Conservation (phyloP, 2,797 vertebrate species). For the Cuniculus paca region DNA sequence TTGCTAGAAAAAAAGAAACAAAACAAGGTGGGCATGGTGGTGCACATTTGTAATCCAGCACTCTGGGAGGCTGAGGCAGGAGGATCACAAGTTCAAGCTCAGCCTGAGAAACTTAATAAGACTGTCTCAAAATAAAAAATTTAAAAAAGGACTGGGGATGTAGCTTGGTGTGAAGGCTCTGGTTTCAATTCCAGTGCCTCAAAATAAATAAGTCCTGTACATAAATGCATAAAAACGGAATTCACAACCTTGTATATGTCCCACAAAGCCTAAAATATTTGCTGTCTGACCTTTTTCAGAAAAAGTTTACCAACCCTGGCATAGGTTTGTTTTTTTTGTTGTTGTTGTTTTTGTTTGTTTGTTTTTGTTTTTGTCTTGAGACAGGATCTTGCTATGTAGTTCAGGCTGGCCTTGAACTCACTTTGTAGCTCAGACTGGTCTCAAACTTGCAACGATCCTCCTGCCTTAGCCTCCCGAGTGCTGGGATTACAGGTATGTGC, state of each 20-base stretch:
- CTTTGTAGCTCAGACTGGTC: no score
- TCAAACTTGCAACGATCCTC: no score
- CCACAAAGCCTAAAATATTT: not conserved
- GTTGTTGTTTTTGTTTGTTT: no score
- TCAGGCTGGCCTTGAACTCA: no score
- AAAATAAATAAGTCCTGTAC: not conserved
- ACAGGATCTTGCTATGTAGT: no score
- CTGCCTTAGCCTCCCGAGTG: no score
- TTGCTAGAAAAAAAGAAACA: not conserved
- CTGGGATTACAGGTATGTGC: no score
- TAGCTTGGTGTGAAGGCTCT: not conserved
- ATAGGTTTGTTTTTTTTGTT: no score
- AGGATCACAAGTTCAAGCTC: not conserved
- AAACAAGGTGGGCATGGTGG: not conserved
- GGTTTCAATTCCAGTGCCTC: not conserved
- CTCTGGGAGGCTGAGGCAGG: not conserved
- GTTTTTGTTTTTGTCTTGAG: no score
- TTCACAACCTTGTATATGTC: not conserved
- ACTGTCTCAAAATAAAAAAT: not conserved
- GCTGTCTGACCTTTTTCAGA: conserved; percentile 10
- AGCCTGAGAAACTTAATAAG: not conserved
- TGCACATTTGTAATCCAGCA: not conserved
- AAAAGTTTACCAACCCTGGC: not conserved
- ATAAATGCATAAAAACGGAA: not conserved
- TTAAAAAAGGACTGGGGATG: not conserved